Evolutionary conservation across 2,113 vertebrate genomes (phyloP), one percentile per base, ranked within the genome.

Genomic region (Chaetodon auriga): DNA sequence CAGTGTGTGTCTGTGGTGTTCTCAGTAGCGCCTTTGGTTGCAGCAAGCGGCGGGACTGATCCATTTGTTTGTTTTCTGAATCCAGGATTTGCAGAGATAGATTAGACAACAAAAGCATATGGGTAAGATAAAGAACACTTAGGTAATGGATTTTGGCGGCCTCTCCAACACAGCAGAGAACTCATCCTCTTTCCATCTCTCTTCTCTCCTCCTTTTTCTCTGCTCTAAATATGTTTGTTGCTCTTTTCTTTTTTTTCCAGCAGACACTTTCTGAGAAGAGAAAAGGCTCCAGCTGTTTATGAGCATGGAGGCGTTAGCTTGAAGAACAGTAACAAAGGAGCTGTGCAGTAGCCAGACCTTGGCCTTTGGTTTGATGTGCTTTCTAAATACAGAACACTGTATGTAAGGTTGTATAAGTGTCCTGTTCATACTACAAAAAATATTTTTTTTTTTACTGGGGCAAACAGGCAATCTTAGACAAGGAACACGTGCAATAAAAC

Each of bases 71-170:
- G 94, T 95, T 96, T 95, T 95, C 93, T 95, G 93, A 95, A 86
- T 94, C 94, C 93, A 85, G 93, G 95, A 96, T 96, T 96, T 96
- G 92, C 92, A 75, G 89, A 89, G 95, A 95, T 96, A 96, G 96
- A 96, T 97, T 95, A 96, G 77, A 92, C 89, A 85, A 94, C 95
- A 95, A 95, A 95, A 96, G 95, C 95, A 96, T 95, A 95, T 95
- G 94, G 93, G 49, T 78, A 19, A 76, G 95, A 94, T 95, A 95
- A 96, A 95, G 91, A 90, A 95, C 92, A 95, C 96, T 96, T 96
- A 94, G 92, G 90, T 96, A 96, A 96, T 96, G 94, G 95, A 94
- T 93, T 96, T 94, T 95, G 82, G 89, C 4, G 0, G 92, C 81
- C 88, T 90, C 84, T 84, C 71, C 92, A 89, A 79, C 90, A 75